A percentile compares a stretch with the other conserved stretches of the same genome.
Evolutionary conservation across 2,797 vertebrate genomes (phyloP).

Genomic region (Stomatorhinus walkeri): DNA sequence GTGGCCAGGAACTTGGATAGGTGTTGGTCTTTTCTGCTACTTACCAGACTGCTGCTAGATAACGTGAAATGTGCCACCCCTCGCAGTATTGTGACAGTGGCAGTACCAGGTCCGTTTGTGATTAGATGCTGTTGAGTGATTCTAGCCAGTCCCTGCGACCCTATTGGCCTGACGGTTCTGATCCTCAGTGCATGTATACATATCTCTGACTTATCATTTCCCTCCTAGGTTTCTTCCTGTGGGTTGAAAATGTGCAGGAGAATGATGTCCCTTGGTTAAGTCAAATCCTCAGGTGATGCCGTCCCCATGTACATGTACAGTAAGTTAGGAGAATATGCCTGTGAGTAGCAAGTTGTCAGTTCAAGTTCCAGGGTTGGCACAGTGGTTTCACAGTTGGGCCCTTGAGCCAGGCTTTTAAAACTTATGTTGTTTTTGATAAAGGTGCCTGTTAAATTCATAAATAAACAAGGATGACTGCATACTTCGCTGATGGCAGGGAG

Average conservation of each 20-base stretch:
- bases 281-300: neutral
- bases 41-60: conserved; percentile 87
- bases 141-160: neutral
- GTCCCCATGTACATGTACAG: neutral
- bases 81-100: neutral
- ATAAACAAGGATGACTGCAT: conserved; percentile 70
- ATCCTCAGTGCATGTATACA: neutral
- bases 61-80: neutral
- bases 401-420: neutral
- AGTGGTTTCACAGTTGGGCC: neutral
- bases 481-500: conserved; percentile 90
- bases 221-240: neutral
- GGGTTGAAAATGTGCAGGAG: neutral
- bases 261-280: neutral
- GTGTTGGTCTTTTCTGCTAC: conserved; percentile 94
- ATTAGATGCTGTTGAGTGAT: neutral
- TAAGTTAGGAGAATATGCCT: neutral
- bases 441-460: neutral
- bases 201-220: neutral
- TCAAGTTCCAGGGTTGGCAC: neutral
- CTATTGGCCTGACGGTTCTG: neutral
- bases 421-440: neutral
- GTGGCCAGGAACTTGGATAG: conserved; percentile 97
- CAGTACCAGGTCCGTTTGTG: neutral
- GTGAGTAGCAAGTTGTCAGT: neutral